Evolutionary conservation across 2,113 vertebrate genomes (phyloP), one percentile per base, ranked within the genome.

Genomic region (human (Homo sapiens)): DNA sequence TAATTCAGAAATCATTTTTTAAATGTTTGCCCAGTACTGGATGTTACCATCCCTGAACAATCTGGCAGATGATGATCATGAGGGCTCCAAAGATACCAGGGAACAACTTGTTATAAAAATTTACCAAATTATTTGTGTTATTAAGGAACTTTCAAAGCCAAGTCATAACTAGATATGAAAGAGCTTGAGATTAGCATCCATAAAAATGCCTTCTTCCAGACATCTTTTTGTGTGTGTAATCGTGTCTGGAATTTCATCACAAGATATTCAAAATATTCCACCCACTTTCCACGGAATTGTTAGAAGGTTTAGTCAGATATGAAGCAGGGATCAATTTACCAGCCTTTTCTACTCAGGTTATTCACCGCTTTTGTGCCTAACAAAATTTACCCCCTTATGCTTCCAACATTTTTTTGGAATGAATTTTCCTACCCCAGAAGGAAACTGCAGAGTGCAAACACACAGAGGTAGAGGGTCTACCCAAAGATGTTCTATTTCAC

Each of bases 201-300:
- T 50, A 66, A 88, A 92, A 96, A 93, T 82, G 78, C 40, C 35
- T 97, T 89, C 68, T 84, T 86, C 35, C 59, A 93, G 75, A 95
- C 57, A 78, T 64, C 17, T 93, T 76, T 79, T 86, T 78, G 75
- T 48, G 45, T 45, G 57, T 89, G 61, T 40, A 90, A 90, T 86
- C 23, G 1, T 92, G 50, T 82, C 90, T 96, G 52, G 25, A 22
- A 59, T 93, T 97, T 92, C 32, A 87, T 84, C 94, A 79, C 52
- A 87, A 96, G 50, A 94, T 93, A 96, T 76, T 90, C 43, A 81
- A 97, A 86, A 89, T 97, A 94, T 90, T 93, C 40, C 61, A 79
- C 32, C 76, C 20, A 85, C n/a, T 97, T 93, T 86, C 32, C 59
- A 76, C 79, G 85, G 81, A 96, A 90, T 78, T 95, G 45, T 88